phyloP scores from a whole-genome alignment of 2,113 vertebrate genomes.

The Clinocottus analis region DNA sequence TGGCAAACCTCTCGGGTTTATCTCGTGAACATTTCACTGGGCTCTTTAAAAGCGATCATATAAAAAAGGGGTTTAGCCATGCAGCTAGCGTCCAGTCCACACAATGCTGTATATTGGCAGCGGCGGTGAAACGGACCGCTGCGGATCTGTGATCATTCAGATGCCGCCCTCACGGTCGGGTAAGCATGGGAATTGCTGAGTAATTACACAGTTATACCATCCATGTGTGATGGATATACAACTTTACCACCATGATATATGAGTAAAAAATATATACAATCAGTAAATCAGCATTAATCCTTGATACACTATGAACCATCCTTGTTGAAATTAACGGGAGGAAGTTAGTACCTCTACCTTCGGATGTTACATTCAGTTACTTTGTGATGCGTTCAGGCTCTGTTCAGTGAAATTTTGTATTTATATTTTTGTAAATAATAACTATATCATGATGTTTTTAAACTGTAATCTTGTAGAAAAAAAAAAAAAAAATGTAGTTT shows the following conservation, averaged over 20 bases:
- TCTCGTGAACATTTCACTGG: no score
- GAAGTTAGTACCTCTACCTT: no score
- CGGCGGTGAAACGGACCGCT: neutral
- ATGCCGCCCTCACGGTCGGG: neutral
- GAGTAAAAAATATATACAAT: neutral
- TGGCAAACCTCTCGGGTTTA: neutral
- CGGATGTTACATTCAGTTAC: no score
- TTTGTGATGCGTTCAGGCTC: neutral
- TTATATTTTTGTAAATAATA: neutral
- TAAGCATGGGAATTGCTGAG: neutral
- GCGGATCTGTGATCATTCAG: neutral
- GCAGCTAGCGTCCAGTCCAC: neutral
- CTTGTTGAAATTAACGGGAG: no score
- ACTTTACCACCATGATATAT: neutral
- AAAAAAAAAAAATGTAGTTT: neutral
- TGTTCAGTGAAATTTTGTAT: neutral
- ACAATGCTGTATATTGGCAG: neutral
- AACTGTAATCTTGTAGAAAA: neutral
- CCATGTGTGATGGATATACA: no score
- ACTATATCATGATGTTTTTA: neutral
- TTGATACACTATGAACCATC: neutral
- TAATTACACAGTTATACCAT: no score
- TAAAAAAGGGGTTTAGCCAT: neutral
- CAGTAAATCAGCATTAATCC: neutral
- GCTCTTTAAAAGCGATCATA: neutral